A percentile compares a stretch with the other conserved stretches of the same genome.
Conservation (phyloP, 2,888 invertebrate genomes). For the Adineta ricciae region DNA sequence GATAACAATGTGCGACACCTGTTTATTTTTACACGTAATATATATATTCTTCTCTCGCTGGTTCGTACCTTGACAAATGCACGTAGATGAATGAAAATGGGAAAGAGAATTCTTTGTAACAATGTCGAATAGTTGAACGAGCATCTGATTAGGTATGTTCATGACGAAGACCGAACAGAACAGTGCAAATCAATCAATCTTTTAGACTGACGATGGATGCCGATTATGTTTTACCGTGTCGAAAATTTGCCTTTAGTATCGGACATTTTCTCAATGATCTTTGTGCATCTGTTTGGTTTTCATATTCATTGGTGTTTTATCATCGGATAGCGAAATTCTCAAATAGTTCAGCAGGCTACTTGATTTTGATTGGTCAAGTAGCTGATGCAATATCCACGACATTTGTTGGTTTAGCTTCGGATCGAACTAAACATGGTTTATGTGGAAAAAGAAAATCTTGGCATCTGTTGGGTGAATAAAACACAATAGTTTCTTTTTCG, state of each 20-base stretch:
- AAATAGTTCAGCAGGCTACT: conserved; percentile 42
- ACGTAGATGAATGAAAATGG: background rate
- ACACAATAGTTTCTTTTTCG: background rate
- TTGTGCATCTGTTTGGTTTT: conserved; percentile 86
- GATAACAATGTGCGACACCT: background rate
- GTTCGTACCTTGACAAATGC: background rate
- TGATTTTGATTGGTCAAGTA: conserved; percentile 57
- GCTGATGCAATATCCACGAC: conserved; percentile 77
- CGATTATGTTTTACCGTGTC: background rate
- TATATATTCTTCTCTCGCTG: background rate
- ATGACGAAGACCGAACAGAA: no score
- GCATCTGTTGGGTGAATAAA: conserved; percentile 69
- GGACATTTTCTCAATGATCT: conserved; percentile 84
- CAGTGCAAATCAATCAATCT: no score
- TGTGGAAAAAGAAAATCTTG: conserved; percentile 71
- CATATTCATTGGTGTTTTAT: conserved; percentile 74
- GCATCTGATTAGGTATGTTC: background rate
- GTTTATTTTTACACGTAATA: background rate
- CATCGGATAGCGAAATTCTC: conserved; percentile 53
- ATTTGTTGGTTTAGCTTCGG: conserved; percentile 73
- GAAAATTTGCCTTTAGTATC: conserved; percentile 53
- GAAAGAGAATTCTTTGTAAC: background rate
- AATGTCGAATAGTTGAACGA: background rate
- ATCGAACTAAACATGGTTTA: conserved; percentile 57
- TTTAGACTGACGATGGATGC: background rate